Percentiles rank a stretch among this genome's conserved stretches.
Evolutionary conservation across 2,113 vertebrate genomes (phyloP).

Genomic region (Daphoenositta chrysoptera): DNA sequence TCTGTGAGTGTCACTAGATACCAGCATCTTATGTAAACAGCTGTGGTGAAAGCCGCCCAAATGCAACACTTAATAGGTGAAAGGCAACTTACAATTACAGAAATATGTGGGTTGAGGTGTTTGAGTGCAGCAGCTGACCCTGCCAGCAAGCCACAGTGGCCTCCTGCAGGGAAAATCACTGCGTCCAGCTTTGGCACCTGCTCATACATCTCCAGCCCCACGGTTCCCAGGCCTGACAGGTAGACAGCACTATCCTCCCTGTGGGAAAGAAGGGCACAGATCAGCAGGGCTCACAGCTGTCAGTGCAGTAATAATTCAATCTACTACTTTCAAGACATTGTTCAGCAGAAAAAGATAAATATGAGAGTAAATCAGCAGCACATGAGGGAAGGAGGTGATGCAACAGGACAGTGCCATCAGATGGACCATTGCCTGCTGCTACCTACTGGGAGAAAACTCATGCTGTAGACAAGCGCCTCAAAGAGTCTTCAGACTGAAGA

Average conservation of each 20-base stretch:
- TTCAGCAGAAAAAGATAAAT: background rate
- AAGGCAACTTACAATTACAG: conserved; percentile 81
- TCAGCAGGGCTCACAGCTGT: background rate
- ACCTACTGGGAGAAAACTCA: background rate
- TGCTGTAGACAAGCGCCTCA: background rate
- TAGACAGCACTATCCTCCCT: conserved; percentile 82
- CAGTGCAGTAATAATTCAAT: background rate
- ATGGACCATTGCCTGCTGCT: rapidly evolving
- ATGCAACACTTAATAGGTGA: background rate
- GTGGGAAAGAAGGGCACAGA: background rate
- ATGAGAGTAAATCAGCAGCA: background rate
- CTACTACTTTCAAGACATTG: background rate
- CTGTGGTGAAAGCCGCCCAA: background rate
- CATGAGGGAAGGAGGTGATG: rapidly evolving
- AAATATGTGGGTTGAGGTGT: conserved; percentile 81
- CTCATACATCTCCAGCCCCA: conserved; percentile 86
- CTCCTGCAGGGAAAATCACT: conserved; percentile 83
- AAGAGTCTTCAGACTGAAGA: background rate
- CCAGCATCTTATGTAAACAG: background rate
- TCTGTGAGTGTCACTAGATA: background rate
- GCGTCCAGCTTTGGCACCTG: conserved; percentile 87
- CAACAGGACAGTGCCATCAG: background rate
- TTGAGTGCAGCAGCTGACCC: conserved; percentile 85
- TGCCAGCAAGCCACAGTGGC: conserved; percentile 82
- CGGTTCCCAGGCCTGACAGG: conserved; percentile 85